A percentile compares a stretch with the other conserved stretches of the same genome.
These are phyloP conservation scores for Daboia siamensis DNA, from an alignment of 2,113 vertebrate genomes.

Conservation along the genomic window DNA sequence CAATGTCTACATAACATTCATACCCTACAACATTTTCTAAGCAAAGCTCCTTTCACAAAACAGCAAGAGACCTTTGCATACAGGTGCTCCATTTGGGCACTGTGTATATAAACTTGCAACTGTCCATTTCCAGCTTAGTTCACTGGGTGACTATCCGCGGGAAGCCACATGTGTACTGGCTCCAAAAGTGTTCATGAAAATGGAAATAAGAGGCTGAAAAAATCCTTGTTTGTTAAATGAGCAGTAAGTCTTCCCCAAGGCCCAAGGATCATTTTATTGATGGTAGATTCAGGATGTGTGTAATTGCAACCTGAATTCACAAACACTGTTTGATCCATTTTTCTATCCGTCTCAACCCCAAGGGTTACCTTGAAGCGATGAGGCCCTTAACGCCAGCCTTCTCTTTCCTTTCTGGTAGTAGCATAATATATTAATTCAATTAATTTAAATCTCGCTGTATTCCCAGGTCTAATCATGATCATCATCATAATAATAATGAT, in stretches of 20 bases:
- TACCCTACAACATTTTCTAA: not conserved
- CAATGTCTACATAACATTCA: no score
- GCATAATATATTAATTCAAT: slow-evolving; percentile 31
- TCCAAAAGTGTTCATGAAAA: not conserved
- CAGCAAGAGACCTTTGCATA: not conserved
- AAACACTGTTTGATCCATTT: not conserved
- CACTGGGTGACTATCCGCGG: not conserved
- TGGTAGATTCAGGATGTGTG: not conserved
- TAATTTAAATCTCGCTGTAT: not conserved
- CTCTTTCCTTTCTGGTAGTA: not conserved
- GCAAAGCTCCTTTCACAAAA: not conserved
- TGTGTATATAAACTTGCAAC: not conserved
- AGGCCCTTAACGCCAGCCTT: not conserved
- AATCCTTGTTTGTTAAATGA: not conserved
- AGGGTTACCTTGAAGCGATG: accelerated
- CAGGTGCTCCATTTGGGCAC: not conserved
- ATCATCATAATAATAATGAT: slow-evolving; percentile 19
- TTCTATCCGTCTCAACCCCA: not conserved
- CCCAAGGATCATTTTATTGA: not conserved
- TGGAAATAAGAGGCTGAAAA: not conserved
- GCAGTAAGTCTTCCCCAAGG: not conserved
- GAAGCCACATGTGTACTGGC: not conserved
- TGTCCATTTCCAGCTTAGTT: not conserved
- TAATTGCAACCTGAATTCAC: not conserved
- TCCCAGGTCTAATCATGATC: not conserved